Evolutionary conservation across 2,888 invertebrate species (phyloP).

Genomic region (Spisula solida): DNA sequence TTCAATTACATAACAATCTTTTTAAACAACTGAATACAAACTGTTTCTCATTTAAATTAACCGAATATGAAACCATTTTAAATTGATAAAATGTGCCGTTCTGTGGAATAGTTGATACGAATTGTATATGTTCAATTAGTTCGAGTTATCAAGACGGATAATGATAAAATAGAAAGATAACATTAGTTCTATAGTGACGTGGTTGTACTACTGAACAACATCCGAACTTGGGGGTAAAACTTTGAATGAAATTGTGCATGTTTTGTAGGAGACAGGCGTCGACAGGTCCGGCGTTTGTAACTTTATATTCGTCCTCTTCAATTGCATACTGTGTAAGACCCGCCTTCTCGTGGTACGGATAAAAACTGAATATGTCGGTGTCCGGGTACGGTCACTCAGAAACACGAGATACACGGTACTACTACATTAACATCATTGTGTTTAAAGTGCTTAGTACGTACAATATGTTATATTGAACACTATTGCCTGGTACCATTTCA

Average conservation of each 20-base stretch:
- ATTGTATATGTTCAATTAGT: not conserved
- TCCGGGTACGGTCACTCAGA: not conserved
- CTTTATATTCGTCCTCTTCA: not conserved
- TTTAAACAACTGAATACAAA: not conserved
- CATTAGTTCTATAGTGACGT: conserved; percentile 1
- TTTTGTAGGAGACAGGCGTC: not conserved
- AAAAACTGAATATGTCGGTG: not conserved
- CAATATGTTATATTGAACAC: no score
- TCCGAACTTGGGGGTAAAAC: not conserved
- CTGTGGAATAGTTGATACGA: not conserved
- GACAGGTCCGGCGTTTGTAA: not conserved
- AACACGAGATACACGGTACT: no score
- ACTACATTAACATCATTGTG: no score
- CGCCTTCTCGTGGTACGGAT: not conserved
- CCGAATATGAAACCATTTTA: not conserved
- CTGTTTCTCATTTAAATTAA: not conserved
- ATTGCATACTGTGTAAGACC: not conserved
- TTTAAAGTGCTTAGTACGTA: no score
- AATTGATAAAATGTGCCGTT: not conserved
- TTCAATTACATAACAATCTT: no score
- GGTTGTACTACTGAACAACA: not conserved
- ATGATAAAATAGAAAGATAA: not conserved
- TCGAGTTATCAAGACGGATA: not conserved
- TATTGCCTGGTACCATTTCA: no score
- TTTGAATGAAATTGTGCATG: not conserved